Conservation (phyloP, 2,797 vertebrate species). For the Sebastes elongatus region DNA sequence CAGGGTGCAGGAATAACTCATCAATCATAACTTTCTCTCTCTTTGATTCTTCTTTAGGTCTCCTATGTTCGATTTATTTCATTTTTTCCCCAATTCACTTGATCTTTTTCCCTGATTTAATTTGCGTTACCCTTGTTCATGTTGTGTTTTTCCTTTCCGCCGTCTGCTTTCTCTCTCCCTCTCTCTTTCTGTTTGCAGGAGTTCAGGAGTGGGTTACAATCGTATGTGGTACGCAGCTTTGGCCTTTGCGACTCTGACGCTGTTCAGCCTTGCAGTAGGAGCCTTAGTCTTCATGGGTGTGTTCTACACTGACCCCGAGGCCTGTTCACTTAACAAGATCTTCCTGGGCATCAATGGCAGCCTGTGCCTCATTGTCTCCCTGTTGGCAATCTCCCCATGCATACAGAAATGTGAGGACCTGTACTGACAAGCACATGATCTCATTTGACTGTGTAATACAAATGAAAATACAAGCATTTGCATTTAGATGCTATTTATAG, state of each 20-base stretch:
- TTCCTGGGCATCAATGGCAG: constrained; percentile 91
- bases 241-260: constrained; percentile 88
- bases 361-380: constrained; percentile 91
- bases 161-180: neutral
- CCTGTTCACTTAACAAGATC: constrained; percentile 91
- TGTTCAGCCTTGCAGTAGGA: constrained; percentile 90
- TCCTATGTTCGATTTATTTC: constrained; percentile 12
- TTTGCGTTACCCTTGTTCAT: constrained; percentile 37
- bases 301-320: constrained; percentile 89
- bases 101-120: neutral
- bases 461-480: neutral
- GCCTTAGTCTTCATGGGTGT: constrained; percentile 88
- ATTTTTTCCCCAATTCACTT: constrained; percentile 2
- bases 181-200: constrained; percentile 79
- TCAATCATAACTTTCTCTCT: constrained; percentile 6
- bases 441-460: constrained; percentile 10
- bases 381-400: constrained; percentile 92
- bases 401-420: constrained; percentile 91
- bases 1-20: constrained; percentile 9
- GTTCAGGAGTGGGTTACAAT: constrained; percentile 88
- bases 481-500: neutral
- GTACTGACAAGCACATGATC: neutral
- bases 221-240: constrained; percentile 92
- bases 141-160: constrained; percentile 26
- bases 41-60: constrained; percentile 39